Base-by-base conservation (phyloP, 2,888 invertebrate genomes). In the Rhopalosiphum nymphaeae region DNA sequence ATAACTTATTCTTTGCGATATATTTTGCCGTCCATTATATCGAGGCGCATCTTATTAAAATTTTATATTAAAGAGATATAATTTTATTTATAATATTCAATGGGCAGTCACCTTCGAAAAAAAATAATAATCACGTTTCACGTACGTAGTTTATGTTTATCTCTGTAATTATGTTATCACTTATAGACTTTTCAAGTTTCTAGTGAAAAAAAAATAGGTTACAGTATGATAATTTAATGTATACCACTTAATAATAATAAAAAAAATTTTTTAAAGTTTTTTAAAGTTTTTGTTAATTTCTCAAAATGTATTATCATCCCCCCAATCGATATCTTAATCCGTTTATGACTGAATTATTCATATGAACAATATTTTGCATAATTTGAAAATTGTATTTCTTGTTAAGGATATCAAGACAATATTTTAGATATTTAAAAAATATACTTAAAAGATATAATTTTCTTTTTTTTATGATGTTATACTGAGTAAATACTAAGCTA, bases 181-280 rank as follows among this genome's bases (percentile, higher is more conserved):
- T 29, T 86, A 29, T 86, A 46, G 29, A 86, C 44, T 86, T 86
- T 44, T 56, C 26, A 89, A 89, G 42, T 56, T 56, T 89, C 29
- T 85, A 36, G 26, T 44, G 44, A 85, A 85, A 78, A 67, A 85
- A 85, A 85, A 86, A 86, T 86, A 86, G 86, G 86, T 86, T 86
- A 46, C 49, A 44, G 11, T 44, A 85, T 29, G 29, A 44, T 85
- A 85, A 85, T 85, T 42, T 85, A 85, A 13, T 5, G 42, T 42
- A 26, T 85, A 46, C 44, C 7, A 46, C 86, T 49, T n/a, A 0
- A 2, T 46, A 29, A 86, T 44, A 44, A 86, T 29, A 46, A 61
- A n/a, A 61, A 44, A 29, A 13, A n/a, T n/a, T n/a, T n/a, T n/a
- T 61, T 29, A n/a, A 67, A 36, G 0, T 53, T 21, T 53, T 49